Evolutionary conservation across 1,140 invertebrate genomes (phyloP).

Genomic region (Stegodyphus mimosarum): DNA sequence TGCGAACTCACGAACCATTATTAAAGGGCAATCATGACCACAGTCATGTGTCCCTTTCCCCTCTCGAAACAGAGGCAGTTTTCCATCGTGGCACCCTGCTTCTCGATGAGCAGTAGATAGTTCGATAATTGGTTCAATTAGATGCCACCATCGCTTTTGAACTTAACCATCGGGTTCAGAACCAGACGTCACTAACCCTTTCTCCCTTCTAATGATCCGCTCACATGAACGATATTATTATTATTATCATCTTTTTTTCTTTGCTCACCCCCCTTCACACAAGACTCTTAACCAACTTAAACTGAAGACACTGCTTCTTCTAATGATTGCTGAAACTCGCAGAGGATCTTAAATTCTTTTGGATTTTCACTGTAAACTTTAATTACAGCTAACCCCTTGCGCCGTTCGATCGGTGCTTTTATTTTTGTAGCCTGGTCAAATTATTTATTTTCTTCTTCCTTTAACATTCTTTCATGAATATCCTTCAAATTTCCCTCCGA

Average conservation of each 20-base stretch:
- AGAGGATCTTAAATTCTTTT: conserved; percentile 24
- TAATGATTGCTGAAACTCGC: conserved; percentile 20
- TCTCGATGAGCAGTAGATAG: conserved; percentile 56
- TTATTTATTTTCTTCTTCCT: too few relatives aligned
- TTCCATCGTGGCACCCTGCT: conserved; percentile 45
- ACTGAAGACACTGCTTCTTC: conserved; percentile 15
- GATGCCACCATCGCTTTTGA: conserved; percentile 60
- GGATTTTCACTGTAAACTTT: conserved; percentile 49
- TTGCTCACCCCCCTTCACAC: background rate
- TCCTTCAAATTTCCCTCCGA: background rate
- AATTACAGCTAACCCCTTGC: conserved; percentile 29
- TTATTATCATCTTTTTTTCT: conserved; percentile 43
- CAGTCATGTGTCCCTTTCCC: conserved; percentile 21
- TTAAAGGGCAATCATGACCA: conserved; percentile 55
- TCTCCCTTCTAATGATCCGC: conserved; percentile 54
- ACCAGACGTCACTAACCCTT: conserved; percentile 54
- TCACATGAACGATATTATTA: conserved; percentile 48
- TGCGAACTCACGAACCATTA: conserved; percentile 60
- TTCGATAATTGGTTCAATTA: conserved; percentile 61
- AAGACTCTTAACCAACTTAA: conserved; percentile 20
- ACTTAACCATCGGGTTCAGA: conserved; percentile 54
- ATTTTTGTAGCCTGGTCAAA: background rate
- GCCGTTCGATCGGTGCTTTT: background rate
- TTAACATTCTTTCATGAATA: conserved; percentile 23
- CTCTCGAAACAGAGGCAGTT: conserved; percentile 14